phyloP scores from a whole-genome alignment of 2,797 vertebrate genomes.

The Gallirallus australis region DNA sequence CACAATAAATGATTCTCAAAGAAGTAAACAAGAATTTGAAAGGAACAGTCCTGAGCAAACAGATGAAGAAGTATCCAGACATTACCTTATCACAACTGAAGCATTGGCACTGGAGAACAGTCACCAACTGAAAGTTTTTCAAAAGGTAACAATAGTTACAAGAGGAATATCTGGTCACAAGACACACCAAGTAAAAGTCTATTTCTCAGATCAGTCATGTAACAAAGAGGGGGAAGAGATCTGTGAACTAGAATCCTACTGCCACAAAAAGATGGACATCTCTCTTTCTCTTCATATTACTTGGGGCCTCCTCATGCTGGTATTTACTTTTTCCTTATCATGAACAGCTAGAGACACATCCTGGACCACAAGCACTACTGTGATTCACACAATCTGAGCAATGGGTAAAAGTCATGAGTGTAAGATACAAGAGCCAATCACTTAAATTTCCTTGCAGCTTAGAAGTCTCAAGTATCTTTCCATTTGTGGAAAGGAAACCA shows the following conservation, averaged over 20 bases:
- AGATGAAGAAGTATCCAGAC: neutral
- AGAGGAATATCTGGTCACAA: neutral
- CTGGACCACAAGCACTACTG: neutral
- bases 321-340: neutral
- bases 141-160: neutral
- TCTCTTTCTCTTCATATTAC: neutral
- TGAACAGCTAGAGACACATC: neutral
- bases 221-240: neutral
- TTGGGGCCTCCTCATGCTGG: accelerated
- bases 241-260: neutral
- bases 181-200: neutral
- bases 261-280: neutral
- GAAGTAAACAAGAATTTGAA: neutral
- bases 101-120: neutral
- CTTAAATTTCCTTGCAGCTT: neutral
- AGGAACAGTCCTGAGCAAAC: neutral
- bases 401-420: neutral
- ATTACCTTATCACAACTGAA: neutral
- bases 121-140: neutral
- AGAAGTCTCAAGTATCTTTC: neutral
- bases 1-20: neutral
- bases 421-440: neutral
- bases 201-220: neutral
- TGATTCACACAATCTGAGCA: neutral
- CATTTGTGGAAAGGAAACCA: neutral